Base-by-base conservation (phyloP, 2,888 invertebrate genomes). In the Ophion ellenae region DNA sequence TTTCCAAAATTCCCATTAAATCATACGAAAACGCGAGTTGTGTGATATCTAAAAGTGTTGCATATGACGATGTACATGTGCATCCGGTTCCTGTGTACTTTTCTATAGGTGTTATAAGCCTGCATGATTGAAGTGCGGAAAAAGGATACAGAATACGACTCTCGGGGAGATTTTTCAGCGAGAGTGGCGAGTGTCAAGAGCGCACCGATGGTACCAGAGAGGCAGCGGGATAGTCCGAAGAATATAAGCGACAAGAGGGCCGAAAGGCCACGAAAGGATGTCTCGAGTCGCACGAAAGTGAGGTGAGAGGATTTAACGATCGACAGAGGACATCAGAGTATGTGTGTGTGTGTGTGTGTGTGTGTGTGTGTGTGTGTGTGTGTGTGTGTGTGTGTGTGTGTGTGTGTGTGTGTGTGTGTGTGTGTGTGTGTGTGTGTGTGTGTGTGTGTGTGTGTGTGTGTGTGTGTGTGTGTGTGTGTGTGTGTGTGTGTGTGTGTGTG, bases 281-380 rank as follows among this genome's bases (percentile, higher is more conserved):
- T 64, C 73, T 83, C 67, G 63, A 73, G 83, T 70, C 73, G 74
- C 32, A 20, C 53, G 24, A 69, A 74, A 73, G 81, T 63, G 79
- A 83, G 80, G 77, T 77, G 83, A 83, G 86, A 83, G 77, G 83
- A 77, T 77, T 86, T 86, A 86, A 86, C 86, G 86, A 86, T 83
- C 86, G 86, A 73, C 71, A 63, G 67, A 75, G 66, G 45, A 63
- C 63, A 63, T 24, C 47, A 82, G 32, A 63, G 66, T 45, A 32
- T 78, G 64, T 57, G 57, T 63, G 75, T 77, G 64, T 32, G 45
- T 59, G n/a, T 20, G 59, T 6, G 66, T 24, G 24, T 24, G 24
- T 24, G 24, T 24, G 24, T 2, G 24, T 2, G 24, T 2, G 24
- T 2, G 24, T 2, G 24, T 2, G 24, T 24, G 24, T 24, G 24